Conservation (phyloP, 1,140 invertebrate species). For the Zophobas morio region DNA sequence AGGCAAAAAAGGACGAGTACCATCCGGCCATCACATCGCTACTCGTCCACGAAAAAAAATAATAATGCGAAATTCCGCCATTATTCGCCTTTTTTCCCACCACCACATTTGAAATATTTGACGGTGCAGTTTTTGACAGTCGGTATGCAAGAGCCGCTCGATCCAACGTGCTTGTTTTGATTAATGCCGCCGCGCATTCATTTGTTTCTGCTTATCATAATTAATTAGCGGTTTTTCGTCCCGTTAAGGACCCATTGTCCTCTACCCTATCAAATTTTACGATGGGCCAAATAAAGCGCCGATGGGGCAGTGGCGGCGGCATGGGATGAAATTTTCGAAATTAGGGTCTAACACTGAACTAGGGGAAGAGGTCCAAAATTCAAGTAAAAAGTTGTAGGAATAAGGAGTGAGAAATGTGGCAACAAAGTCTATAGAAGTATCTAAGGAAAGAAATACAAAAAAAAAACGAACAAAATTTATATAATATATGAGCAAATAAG, state of each 20-base stretch:
- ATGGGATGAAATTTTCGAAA: background rate
- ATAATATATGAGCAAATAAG: background rate
- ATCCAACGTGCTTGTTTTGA: conserved; percentile 62
- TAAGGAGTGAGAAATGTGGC: too few relatives aligned
- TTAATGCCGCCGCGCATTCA: conserved; percentile 63
- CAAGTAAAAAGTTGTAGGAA: too few relatives aligned
- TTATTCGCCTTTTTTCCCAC: conserved; percentile 21
- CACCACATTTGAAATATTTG: conserved; percentile 28
- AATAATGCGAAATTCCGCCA: conserved; percentile 9
- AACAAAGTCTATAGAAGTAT: too few relatives aligned
- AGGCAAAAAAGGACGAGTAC: too few relatives aligned
- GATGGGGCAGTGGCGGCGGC: background rate
- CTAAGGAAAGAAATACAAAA: background rate
- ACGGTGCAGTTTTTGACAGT: conserved; percentile 61
- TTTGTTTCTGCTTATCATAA: conserved; percentile 65
- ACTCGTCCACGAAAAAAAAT: background rate
- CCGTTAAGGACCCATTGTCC: conserved; percentile 51
- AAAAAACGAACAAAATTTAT: conserved; percentile 6
- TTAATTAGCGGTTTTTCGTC: conserved; percentile 62
- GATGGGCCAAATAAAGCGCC: conserved; percentile 50
- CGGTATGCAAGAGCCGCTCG: conserved; percentile 57
- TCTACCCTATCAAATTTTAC: conserved; percentile 53
- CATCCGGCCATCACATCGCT: too few relatives aligned
- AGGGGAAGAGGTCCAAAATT: too few relatives aligned
- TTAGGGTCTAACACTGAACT: too few relatives aligned